These are phyloP conservation scores for Brenthis ino DNA, from an alignment of 2,888 invertebrate genomes.

Conservation along the genomic window DNA sequence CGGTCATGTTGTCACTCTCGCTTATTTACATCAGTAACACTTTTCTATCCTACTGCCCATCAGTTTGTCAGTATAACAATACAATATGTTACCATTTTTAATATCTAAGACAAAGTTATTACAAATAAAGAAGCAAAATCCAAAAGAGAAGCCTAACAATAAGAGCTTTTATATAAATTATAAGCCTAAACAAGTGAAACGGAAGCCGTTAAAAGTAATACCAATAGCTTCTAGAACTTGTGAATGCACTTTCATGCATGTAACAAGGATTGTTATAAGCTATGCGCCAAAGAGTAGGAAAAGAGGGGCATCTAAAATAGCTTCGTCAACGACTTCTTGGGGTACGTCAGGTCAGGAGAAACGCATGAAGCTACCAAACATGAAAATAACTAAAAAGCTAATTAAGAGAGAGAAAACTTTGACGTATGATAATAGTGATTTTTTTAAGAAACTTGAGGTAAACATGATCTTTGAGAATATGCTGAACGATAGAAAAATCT, in stretches of 20 bases:
- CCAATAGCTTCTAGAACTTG: conserved; percentile 55
- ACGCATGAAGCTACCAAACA: conserved; percentile 57
- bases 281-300: conserved; percentile 65
- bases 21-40: neutral
- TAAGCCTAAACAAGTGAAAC: conserved; percentile 52
- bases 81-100: conserved; percentile 66
- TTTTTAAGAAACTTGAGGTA: conserved; percentile 76
- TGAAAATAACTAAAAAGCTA: conserved; percentile 54
- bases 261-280: conserved; percentile 64
- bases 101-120: conserved; percentile 69
- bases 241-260: conserved; percentile 66
- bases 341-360: conserved; percentile 62
- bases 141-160: conserved; percentile 47
- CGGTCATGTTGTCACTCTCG: conserved; percentile 29
- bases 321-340: conserved; percentile 64
- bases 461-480: neutral
- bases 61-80: neutral
- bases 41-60: neutral
- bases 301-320: conserved; percentile 61
- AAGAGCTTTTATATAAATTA: conserved; percentile 51
- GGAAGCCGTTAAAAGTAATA: conserved; percentile 45
- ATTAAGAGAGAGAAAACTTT: conserved; percentile 53
- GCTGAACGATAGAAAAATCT: neutral
- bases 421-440: conserved; percentile 61
- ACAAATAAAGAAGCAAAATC: conserved; percentile 56